A percentile compares a stretch with the other conserved stretches of the same genome.
Evolutionary conservation across 92 coral and sea anemone genomes (phyloP).

Genomic region (Pocillopora grandis): DNA sequence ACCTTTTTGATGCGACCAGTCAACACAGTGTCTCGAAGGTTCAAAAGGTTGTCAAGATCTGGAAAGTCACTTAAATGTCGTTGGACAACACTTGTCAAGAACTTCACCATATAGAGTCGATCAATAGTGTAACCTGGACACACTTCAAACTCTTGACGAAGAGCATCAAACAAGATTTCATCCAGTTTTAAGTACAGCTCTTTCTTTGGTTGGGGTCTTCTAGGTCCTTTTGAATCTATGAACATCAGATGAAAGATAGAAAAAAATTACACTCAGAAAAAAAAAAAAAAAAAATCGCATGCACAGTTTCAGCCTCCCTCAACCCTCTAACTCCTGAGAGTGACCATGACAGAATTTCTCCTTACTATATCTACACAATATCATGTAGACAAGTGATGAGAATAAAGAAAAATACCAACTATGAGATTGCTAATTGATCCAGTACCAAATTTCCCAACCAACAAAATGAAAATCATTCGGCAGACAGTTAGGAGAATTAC

Average conservation of each 20-base stretch:
- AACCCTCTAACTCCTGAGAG: too few relatives aligned
- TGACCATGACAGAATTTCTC: too few relatives aligned
- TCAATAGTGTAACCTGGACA: constrained; percentile 73
- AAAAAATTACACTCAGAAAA: not conserved
- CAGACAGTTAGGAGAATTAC: too few relatives aligned
- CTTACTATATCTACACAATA: too few relatives aligned
- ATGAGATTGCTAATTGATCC: too few relatives aligned
- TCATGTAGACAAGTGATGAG: too few relatives aligned
- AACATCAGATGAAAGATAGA: not conserved
- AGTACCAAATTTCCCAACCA: too few relatives aligned
- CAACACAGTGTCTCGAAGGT: constrained; percentile 86
- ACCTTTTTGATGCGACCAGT: constrained; percentile 92
- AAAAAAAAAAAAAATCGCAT: not conserved
- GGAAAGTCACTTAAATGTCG: constrained; percentile 62
- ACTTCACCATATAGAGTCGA: constrained; percentile 82
- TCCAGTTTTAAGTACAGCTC: constrained; percentile 81
- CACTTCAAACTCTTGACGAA: constrained; percentile 81
- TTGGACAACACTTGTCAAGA: constrained; percentile 67
- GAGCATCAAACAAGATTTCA: constrained; percentile 76
- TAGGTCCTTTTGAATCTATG: constrained; percentile 50
- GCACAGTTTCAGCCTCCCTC: too few relatives aligned
- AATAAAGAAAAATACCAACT: too few relatives aligned
- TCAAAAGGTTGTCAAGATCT: constrained; percentile 79
- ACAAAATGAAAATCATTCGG: too few relatives aligned
- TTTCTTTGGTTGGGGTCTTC: constrained; percentile 71